These are phyloP conservation scores for Xenops minutus DNA, from an alignment of 2,797 vertebrate genomes.

Conservation along the genomic window DNA sequence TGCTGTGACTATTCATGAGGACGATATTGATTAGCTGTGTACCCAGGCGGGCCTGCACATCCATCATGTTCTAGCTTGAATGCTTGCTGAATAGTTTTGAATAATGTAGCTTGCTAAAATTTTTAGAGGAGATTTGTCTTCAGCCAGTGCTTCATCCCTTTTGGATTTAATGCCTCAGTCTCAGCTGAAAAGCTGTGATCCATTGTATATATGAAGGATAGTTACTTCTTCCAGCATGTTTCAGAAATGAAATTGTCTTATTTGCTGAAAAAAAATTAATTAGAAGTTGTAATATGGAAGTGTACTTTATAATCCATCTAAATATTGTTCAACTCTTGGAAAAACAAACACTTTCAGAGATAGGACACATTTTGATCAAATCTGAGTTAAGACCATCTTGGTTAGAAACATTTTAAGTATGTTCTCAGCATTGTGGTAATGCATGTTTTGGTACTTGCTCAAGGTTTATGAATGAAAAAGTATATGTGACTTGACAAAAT, in stretches of 20 bases:
- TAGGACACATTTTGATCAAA: not conserved
- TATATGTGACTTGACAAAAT: not conserved
- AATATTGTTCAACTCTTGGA: not conserved
- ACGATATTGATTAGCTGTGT: slow-evolving; percentile 5
- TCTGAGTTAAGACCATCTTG: not conserved
- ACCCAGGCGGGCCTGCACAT: not conserved
- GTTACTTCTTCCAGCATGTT: not conserved
- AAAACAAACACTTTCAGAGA: not conserved
- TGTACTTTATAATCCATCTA: not conserved
- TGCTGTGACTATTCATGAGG: not conserved
- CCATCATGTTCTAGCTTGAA: not conserved
- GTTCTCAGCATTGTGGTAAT: not conserved
- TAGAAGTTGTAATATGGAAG: not conserved
- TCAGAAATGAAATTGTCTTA: not conserved
- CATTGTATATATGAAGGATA: not conserved
- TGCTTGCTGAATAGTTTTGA: slow-evolving; percentile 6
- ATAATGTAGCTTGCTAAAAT: not conserved
- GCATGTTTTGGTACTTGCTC: not conserved
- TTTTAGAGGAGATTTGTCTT: slow-evolving; percentile 31
- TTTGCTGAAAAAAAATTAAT: not conserved
- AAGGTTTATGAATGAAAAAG: not conserved
- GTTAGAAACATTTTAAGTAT: not conserved
- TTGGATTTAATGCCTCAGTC: not conserved
- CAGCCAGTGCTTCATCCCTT: rapidly evolving
- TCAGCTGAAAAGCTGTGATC: not conserved